phyloP scores from a whole-genome alignment of 2,113 vertebrate genomes.

The Xenus cinereus region DNA sequence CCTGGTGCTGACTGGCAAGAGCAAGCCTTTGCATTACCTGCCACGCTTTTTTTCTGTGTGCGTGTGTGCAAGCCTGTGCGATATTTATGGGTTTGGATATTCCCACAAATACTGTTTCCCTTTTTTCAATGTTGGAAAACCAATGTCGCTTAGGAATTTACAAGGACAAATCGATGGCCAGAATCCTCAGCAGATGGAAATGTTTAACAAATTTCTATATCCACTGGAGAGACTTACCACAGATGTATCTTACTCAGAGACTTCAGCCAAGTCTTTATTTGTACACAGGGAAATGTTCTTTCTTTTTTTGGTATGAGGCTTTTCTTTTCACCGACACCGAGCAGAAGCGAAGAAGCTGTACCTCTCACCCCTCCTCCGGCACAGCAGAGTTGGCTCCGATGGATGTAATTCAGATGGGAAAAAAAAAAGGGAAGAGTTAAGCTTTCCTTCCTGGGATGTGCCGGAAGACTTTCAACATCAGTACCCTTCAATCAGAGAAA shows the following conservation, averaged over 20 bases:
- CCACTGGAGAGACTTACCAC: background rate
- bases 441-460: background rate
- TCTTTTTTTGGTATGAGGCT: background rate
- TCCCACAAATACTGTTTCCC: background rate
- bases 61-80: accelerated
- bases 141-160: background rate
- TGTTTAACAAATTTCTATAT: background rate
- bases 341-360: background rate
- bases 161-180: background rate
- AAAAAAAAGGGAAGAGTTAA: background rate
- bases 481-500: background rate
- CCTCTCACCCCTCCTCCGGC: accelerated
- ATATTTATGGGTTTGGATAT: background rate
- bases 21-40: background rate
- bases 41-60: background rate
- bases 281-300: background rate
- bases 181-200: background rate
- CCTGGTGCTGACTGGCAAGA: background rate
- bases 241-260: background rate
- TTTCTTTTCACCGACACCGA: background rate
- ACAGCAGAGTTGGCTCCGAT: background rate
- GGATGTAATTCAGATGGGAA: background rate
- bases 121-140: background rate
- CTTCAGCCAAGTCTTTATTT: background rate
- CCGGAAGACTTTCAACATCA: background rate